A percentile compares a stretch with the other conserved stretches of the same genome.
Conservation (phyloP, 1,140 invertebrate genomes). For the Trichonephila inaurata region DNA sequence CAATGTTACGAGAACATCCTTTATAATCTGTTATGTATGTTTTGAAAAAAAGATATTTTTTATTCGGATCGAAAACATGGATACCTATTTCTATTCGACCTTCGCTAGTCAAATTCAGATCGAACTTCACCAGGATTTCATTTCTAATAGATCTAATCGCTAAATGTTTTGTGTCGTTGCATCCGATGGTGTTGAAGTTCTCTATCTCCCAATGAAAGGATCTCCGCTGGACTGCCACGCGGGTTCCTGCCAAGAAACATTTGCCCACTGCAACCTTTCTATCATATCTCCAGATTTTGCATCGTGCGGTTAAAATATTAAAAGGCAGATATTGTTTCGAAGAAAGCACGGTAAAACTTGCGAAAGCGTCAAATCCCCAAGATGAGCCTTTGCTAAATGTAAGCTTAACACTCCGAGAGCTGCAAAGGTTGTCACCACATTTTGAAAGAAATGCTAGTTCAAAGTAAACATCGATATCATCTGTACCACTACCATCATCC, state of each 20-base stretch:
- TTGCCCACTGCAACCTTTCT: background rate
- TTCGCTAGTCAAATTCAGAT: background rate
- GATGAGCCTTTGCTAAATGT: too few relatives aligned
- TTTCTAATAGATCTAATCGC: background rate
- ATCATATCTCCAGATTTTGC: background rate
- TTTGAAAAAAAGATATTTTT: background rate
- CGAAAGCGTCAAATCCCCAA: too few relatives aligned
- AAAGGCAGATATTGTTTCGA: background rate
- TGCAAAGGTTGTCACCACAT: too few relatives aligned
- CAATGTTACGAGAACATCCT: background rate
- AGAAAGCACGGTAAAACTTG: too few relatives aligned
- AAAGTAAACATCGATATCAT: too few relatives aligned
- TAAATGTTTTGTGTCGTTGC: background rate
- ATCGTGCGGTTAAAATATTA: background rate
- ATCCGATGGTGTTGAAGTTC: background rate
- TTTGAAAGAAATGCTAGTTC: too few relatives aligned
- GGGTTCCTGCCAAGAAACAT: background rate
- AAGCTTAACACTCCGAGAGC: too few relatives aligned
- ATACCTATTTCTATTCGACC: background rate
- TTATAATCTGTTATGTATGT: background rate
- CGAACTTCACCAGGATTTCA: background rate
- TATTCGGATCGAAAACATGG: background rate
- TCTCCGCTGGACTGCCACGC: background rate
- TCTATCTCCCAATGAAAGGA: background rate
- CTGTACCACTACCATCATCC: too few relatives aligned